Evolutionary conservation across 2,888 invertebrate species (phyloP).

Genomic region (Pemphredon lugubris): DNA sequence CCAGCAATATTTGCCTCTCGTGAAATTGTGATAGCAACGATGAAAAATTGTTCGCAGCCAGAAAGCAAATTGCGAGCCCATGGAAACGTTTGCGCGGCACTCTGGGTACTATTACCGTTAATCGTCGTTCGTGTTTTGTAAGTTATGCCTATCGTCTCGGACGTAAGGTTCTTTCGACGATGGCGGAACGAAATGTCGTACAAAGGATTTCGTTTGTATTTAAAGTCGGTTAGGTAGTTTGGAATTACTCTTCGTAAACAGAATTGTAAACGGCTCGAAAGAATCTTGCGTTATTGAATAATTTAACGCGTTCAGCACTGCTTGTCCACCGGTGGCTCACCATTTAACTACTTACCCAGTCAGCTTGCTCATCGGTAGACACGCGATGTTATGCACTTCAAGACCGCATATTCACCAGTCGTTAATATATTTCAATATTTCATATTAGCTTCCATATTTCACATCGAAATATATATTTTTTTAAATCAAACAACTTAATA

Average conservation of each 20-base stretch:
- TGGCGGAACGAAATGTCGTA: neutral
- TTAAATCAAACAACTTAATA: no score
- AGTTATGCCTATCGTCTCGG: neutral
- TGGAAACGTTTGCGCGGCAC: neutral
- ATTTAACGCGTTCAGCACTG: no score
- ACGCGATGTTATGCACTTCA: no score
- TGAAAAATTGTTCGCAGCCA: neutral
- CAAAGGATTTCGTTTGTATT: neutral
- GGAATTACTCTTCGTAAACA: slow-evolving; percentile 1
- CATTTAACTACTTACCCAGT: no score
- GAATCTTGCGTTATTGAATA: slow-evolving; percentile 6
- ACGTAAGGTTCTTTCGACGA: neutral
- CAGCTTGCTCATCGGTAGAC: no score
- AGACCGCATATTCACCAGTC: no score
- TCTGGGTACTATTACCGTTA: slow-evolving; percentile 34
- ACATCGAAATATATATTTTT: no score
- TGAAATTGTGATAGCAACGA: neutral
- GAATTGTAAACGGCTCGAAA: neutral
- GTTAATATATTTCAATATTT: no score
- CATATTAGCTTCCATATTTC: no score
- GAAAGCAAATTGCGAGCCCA: no score
- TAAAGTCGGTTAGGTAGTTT: neutral
- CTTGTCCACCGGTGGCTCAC: no score
- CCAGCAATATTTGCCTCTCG: neutral
- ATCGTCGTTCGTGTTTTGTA: slow-evolving; percentile 12